phyloP scores from a whole-genome alignment of 2,888 invertebrate species.

The Epinotia demarniana region DNA sequence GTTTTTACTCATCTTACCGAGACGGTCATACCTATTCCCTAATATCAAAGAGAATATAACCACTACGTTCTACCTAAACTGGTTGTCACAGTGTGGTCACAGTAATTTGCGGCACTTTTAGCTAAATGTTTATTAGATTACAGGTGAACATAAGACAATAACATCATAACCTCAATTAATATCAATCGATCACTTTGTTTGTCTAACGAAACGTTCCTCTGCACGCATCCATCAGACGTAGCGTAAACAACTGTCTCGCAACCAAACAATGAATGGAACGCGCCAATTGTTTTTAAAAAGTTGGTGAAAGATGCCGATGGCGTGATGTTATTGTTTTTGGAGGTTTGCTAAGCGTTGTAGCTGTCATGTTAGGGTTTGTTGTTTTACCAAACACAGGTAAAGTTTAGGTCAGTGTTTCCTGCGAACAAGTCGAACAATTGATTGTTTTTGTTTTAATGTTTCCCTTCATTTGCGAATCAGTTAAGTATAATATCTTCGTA shows the following conservation, averaged over 20 bases:
- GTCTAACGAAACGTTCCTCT: conserved; percentile 27
- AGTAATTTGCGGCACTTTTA: neutral
- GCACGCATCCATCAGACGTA: conserved; percentile 36
- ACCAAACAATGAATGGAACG: conserved; percentile 35
- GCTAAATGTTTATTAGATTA: neutral
- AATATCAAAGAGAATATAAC: no score
- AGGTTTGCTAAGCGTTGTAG: conserved; percentile 8
- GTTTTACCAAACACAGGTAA: neutral
- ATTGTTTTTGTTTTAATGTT: neutral
- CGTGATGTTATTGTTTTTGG: conserved; percentile 20
- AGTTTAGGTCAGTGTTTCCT: neutral
- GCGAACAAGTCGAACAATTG: neutral
- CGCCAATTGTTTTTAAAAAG: conserved; percentile 30
- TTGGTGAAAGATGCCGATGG: conserved; percentile 6
- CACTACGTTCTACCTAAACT: no score
- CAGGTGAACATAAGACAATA: conserved; percentile 7
- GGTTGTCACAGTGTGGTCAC: no score
- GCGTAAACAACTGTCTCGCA: conserved; percentile 39
- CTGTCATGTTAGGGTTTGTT: conserved; percentile 7
- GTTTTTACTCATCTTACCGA: no score
- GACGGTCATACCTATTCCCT: no score
- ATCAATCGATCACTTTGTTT: conserved; percentile 45
- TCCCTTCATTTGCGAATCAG: no score
- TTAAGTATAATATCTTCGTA: no score
- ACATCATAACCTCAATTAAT: conserved; percentile 42